phyloP scores from a whole-genome alignment of 2,113 vertebrate species.

The Equus quagga region DNA sequence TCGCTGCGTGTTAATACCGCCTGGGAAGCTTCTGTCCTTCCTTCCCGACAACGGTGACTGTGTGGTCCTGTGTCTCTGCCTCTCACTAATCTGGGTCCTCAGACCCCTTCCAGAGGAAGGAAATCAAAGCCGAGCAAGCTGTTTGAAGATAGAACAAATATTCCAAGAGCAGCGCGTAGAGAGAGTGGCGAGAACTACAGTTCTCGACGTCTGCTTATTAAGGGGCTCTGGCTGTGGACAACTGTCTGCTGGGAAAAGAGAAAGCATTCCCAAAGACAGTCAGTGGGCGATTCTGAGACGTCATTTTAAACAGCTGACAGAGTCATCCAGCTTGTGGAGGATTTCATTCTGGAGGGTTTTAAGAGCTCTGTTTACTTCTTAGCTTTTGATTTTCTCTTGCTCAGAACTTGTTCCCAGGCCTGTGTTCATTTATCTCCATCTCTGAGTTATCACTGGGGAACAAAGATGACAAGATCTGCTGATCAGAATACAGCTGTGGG shows the following conservation, averaged over 20 bases:
- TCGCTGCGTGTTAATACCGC: background rate
- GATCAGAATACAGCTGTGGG: background rate
- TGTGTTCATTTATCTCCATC: background rate
- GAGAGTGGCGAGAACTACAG: background rate
- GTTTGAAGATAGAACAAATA: constrained; percentile 43
- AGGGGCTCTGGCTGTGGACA: background rate
- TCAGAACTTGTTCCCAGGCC: background rate
- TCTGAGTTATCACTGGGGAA: constrained; percentile 20
- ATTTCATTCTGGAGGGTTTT: background rate
- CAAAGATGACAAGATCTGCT: background rate
- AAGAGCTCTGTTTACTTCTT: background rate
- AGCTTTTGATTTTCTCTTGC: background rate
- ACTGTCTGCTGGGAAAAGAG: background rate
- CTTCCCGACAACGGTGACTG: background rate
- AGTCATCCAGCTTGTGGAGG: background rate
- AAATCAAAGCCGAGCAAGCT: background rate
- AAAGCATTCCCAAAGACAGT: background rate
- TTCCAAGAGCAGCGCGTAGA: background rate
- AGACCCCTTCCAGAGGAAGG: background rate
- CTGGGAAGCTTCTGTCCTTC: background rate
- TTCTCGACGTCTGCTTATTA: background rate
- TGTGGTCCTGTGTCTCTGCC: background rate
- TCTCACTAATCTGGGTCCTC: background rate
- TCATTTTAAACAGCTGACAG: background rate
- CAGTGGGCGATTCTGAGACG: background rate